Percentiles rank a stretch among this genome's conserved stretches.
Evolutionary conservation across 2,797 vertebrate species (phyloP).

Genomic region (Centroberyx gerrardi): DNA sequence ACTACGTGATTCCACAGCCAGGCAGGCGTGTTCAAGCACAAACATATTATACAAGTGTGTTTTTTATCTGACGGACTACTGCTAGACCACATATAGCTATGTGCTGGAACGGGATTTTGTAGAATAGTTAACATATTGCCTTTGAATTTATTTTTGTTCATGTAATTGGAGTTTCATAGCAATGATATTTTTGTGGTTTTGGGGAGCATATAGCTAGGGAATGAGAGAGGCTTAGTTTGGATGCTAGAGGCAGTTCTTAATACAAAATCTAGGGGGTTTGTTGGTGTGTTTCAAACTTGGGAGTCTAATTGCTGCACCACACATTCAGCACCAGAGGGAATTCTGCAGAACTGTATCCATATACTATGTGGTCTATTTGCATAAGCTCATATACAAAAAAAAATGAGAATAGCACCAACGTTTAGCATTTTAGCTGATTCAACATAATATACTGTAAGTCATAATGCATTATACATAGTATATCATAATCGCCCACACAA

Average conservation of each 20-base stretch:
- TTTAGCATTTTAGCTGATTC: background rate
- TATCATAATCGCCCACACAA: background rate
- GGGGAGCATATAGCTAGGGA: background rate
- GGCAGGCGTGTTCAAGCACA: constrained; percentile 3
- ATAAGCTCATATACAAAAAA: constrained; percentile 8
- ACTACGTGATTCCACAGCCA: background rate
- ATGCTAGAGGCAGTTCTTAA: constrained; percentile 35
- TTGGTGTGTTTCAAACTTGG: background rate
- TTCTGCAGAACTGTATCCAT: background rate
- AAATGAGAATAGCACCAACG: background rate
- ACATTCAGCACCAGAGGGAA: background rate
- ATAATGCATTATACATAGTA: background rate
- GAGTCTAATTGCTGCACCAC: background rate
- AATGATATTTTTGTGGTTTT: constrained; percentile 13
- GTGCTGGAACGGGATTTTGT: background rate
- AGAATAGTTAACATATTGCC: background rate
- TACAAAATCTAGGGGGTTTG: constrained; percentile 32
- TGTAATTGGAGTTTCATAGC: background rate
- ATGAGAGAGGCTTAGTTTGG: constrained; percentile 16
- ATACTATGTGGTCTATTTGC: background rate
- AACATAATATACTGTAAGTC: background rate
- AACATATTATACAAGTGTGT: no score
- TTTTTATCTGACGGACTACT: background rate
- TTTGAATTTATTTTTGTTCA: background rate
- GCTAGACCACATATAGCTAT: background rate